Evolutionary conservation across 2,113 vertebrate genomes (phyloP), one percentile per base, ranked within the genome.

Genomic region (Nansenia antarctica): DNA sequence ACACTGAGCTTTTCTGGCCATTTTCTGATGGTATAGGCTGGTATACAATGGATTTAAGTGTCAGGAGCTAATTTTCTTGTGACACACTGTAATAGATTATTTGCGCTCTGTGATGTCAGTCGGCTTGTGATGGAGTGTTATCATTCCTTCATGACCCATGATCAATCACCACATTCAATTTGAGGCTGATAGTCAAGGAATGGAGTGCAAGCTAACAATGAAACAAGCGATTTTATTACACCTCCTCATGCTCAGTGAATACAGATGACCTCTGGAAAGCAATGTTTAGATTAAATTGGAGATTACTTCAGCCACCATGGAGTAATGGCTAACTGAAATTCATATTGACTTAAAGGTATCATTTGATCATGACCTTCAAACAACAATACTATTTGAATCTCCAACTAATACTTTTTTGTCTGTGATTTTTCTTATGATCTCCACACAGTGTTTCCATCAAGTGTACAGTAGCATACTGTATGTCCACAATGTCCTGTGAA

Each of bases 161-260:
- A 87, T 88, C 85, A 85, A 82, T 92, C 86, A 82, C 59, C 49
- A 12, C 61, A 61, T 84, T 87, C 77, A 82, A 69, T 82, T 71
- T 77, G 69, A 74, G 61, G 74, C 62, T 72, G 75, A 80, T 80
- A 77, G 64, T 72, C 37, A 11, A 65, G 77, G 70, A 74, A 68
- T n/a, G 74, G 59, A 73, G 47, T 30, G 42, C 49, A 22, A 77
- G 72, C 71, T 66, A 74, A 74, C 74, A 49, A 69, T 20, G 49
- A 76, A 64, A 80, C 65, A 22, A 75, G 74, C 80, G 72, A 72
- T 87, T 82, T 82, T 77, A 73, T 74, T 74, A 79, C 77, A 81
- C 18, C 39, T 12, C 6, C 72, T 63, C 53, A 45, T 77, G 54
- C 72, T 71, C 60, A 73, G 39, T 81, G 83, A 80, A 80, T 83